Base-by-base conservation (phyloP, 2,113 vertebrate species). In the Trachemys scripta region DNA sequence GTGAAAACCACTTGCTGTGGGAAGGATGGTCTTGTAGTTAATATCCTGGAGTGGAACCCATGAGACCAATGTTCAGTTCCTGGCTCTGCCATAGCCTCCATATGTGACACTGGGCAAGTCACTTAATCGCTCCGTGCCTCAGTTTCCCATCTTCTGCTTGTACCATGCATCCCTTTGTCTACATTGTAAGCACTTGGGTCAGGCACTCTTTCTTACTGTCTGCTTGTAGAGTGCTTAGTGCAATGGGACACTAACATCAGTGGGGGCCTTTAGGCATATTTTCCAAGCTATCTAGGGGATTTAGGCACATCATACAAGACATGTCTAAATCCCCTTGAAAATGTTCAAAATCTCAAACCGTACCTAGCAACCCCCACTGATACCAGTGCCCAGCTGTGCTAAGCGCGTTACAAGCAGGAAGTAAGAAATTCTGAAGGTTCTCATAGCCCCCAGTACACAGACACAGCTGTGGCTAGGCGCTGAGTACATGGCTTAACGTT, bases 131-230 rank as follows among this genome's bases (percentile, higher is more conserved):
- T 7, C 3, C 75, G 59, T 82, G 78, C 2, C 78, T 80, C 79
- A 79, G 80, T 75, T 69, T 91, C 20, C 31, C 27, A 9, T 53
- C 16, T 92, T 38, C 3, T 84, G 25, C 16, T 91, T 50, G 84
- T 27, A 75, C 22, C 62, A 0, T 17, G 5, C 50, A 82, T 88
- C 5, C 1, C 19, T 42, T 19, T 0, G 1, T 9, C 16, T 65
- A 19, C 59, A 17, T 17, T 75, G 35, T 81, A 19, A 0, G 0
- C 27, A 65, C 75, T 10, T 17, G 17, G 3, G 94, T 14, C 75
- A 87, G 45, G 42, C 88, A 57, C 22, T 87, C 42, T 17, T 78
- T 72, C 53, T 81, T 90, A 42, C 14, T 82, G n/a, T 7, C 53
- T 80, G 16, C 45, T 16, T 62, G 9, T 4, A 8, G 42, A 90